Evolutionary conservation across 2,113 vertebrate species (phyloP).

Genomic region (Cryptomyrus ogoouensis): DNA sequence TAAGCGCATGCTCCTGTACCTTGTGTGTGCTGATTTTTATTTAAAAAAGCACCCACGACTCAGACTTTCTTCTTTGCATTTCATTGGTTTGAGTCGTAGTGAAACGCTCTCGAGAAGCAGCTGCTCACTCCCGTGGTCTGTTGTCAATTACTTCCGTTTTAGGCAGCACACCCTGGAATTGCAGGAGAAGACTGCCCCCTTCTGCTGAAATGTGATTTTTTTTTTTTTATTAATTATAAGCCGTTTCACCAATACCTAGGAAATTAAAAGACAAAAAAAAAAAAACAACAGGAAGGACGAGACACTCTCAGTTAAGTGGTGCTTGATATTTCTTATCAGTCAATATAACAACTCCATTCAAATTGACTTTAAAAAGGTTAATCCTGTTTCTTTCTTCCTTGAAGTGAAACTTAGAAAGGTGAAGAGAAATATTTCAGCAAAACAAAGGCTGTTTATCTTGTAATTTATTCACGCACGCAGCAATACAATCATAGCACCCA

Average conservation of each 20-base stretch:
- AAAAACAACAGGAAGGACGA: background rate
- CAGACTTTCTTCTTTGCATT: background rate
- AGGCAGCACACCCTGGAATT: background rate
- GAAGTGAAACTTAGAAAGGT: background rate
- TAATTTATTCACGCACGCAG: background rate
- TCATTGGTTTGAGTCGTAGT: background rate
- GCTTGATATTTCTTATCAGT: background rate
- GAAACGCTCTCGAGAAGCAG: background rate
- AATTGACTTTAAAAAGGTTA: background rate
- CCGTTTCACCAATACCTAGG: background rate
- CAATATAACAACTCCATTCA: background rate
- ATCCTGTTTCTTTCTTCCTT: background rate
- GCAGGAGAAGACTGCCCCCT: constrained; percentile 55
- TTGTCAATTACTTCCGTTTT: constrained; percentile 11
- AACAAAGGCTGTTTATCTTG: background rate
- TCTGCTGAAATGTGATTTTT: constrained; percentile 36
- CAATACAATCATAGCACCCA: background rate
- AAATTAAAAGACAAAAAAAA: background rate
- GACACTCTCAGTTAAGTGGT: background rate
- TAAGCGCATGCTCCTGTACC: background rate
- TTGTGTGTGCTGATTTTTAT: background rate
- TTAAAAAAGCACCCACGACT: background rate
- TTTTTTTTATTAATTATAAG: background rate
- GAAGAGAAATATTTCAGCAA: background rate
- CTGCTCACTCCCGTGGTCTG: background rate